Evolutionary conservation across 2,113 vertebrate genomes (phyloP), one percentile per base, ranked within the genome.

Genomic region (Aldabrachelys gigantea): DNA sequence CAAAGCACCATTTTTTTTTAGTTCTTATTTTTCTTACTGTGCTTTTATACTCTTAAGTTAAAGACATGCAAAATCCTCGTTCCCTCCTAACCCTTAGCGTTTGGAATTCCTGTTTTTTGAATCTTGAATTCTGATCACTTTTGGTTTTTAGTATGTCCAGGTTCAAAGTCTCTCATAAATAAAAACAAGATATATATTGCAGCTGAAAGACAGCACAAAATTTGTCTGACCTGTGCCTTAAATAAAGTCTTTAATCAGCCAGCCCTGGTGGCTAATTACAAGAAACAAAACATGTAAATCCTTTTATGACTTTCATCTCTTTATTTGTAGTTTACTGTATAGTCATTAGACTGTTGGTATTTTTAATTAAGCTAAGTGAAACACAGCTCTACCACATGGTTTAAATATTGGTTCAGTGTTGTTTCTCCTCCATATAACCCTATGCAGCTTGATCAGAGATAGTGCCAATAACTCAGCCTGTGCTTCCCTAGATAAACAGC

Each of bases 21-120:
- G 19, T 75, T 85, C 80, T 81, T 6, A 29, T 54, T 29, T 89
- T 82, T 3, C 19, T 62, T 83, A 2, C 1, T 80, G 8, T 62
- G 72, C 89, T 88, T 94, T 87, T 10, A 38, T 72, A 62, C 84
- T 57, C 3, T 10, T 10, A 84, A 19, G 8, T 0, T 21, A 38
- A 1, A 91, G 90, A 80, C 0, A 0, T 1, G 7, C 27, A 29
- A 78, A 44, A 38, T 6, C 10, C 7, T 17, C 38, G 5, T 19
- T 84, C 47, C 16, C 1, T 16, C 10, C 54, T 27, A 25, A 19
- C 3, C 21, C 10, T 14, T 27, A 35, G 8, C 69, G 1, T 25
- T 5, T 69, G 16, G 89, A 88, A 8, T 1, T 82, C n/a, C 5
- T 69, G 22, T n/a, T 41, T 90, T 85, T 92, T 83, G 69, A 44